Evolutionary conservation across 2,797 vertebrate genomes (phyloP).

Genomic region (Eidolon dupreanum): DNA sequence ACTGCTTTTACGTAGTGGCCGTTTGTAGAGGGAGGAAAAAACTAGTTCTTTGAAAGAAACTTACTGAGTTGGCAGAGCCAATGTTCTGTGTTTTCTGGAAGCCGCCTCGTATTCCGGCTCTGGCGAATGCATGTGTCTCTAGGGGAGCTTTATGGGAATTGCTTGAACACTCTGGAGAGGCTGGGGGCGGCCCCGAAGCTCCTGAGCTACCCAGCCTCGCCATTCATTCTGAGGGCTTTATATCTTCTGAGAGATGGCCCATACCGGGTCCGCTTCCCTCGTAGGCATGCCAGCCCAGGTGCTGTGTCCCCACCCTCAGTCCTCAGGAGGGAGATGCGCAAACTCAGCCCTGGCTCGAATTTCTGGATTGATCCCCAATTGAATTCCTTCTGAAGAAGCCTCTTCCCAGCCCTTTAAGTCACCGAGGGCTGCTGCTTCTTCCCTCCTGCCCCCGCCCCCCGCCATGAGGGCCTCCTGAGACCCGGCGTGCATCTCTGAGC

Average conservation of each 20-base stretch:
- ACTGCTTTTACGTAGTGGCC: neutral
- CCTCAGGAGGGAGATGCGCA: neutral
- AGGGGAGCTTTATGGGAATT: slow-evolving; percentile 10
- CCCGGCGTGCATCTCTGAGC: rapidly evolving
- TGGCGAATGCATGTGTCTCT: neutral
- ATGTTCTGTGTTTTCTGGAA: neutral
- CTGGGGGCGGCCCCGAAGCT: neutral
- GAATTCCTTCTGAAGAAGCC: neutral
- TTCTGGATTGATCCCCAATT: neutral
- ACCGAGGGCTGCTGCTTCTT: neutral
- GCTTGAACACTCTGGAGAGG: neutral
- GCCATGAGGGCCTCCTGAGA: rapidly evolving
- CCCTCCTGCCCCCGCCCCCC: rapidly evolving
- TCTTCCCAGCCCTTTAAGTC: neutral
- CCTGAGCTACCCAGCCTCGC: neutral
- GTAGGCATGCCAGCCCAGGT: neutral
- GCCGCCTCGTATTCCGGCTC: neutral
- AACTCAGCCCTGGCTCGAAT: neutral
- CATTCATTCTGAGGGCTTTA: neutral
- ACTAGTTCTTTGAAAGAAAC: slow-evolving; percentile 41
- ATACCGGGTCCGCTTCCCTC: neutral
- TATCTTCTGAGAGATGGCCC: neutral
- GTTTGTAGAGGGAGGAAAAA: slow-evolving; percentile 15
- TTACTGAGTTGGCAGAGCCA: neutral
- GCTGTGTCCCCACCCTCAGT: neutral